Conservation (phyloP, 2,113 vertebrate genomes). For the Daubentonia madagascariensis region DNA sequence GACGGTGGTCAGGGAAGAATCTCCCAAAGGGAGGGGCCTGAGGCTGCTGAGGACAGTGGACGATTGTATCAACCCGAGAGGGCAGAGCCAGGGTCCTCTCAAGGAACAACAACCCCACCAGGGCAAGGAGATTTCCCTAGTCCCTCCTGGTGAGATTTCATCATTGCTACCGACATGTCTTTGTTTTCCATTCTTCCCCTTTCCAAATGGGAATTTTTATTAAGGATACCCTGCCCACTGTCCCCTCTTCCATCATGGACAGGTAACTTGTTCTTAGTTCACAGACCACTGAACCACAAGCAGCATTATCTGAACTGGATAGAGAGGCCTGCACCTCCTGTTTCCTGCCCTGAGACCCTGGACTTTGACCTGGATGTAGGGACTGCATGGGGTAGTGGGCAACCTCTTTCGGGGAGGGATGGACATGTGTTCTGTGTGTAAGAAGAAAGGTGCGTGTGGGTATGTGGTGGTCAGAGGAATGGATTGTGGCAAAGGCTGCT, state of each 20-base stretch:
- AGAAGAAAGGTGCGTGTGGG: neutral
- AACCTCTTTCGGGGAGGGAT: neutral
- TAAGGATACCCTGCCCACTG: neutral
- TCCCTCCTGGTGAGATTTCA: neutral
- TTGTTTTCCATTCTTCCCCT: neutral
- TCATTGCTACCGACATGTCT: neutral
- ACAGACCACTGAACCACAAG: neutral
- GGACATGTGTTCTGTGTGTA: too few species aligned
- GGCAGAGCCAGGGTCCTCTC: neutral
- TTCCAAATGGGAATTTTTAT: too few species aligned
- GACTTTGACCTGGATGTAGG: neutral
- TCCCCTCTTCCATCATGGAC: too few species aligned
- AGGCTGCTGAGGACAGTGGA: neutral
- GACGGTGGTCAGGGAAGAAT: neutral
- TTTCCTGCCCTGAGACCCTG: neutral
- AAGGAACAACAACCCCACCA: accelerated
- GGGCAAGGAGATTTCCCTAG: neutral
- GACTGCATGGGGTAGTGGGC: too few species aligned
- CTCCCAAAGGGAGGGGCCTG: neutral
- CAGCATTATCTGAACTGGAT: neutral
- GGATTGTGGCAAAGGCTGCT: neutral
- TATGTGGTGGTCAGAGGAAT: neutral
- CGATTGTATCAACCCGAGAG: neutral
- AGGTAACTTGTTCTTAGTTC: neutral
- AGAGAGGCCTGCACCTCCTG: neutral